Base-by-base conservation (phyloP, 2,888 invertebrate species). In the Diarsia brunnea region DNA sequence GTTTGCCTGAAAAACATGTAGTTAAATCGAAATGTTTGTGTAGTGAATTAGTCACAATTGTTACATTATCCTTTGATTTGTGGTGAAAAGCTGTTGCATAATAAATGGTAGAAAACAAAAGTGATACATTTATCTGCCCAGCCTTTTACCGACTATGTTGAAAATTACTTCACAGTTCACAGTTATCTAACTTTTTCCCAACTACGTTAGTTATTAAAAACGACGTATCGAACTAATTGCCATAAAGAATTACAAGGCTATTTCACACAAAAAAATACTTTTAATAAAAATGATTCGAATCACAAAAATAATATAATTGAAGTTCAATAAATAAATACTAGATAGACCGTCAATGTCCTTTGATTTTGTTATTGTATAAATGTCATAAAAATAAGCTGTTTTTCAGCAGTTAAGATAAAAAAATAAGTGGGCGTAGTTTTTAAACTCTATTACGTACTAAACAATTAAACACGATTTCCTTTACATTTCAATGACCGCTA, bases 341-440 rank as follows among this genome's bases (percentile, higher is more conserved):
- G 70, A 53, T 61, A 38, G 78, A 55, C 24, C 16, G 58, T 69
- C 51, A 69, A 55, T 12, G 53, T 27, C 27, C 78, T 47, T n/a
- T 49, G 4, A 19, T 38, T 27, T 27, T 78, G 47, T 77, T 77
- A 27, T 70, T 77, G 71, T 64, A 49, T 49, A 47, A 31, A 38
- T 2, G 3, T 43, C 63, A 14, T 24, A 49, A 66, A 45, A 77
- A 74, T 38, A 67, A 24, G 21, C 24, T 45, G 45, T 78, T 69
- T 76, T 58, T 75, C 27, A 58, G 38, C 43, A 14, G 19, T 38
- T 43, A 60, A 38, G 47, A 63, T 63, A 43, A 58, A 75, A 43
- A 58, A 75, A 51, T 49, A 27, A n/a, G 78, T 47, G 76, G 61
- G 69, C 47, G 65, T 69, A 38, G 5, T 53, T n/a, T 67, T n/a